Evolutionary conservation across 1,140 invertebrate species (phyloP).

Genomic region (Saccostrea glomerata): DNA sequence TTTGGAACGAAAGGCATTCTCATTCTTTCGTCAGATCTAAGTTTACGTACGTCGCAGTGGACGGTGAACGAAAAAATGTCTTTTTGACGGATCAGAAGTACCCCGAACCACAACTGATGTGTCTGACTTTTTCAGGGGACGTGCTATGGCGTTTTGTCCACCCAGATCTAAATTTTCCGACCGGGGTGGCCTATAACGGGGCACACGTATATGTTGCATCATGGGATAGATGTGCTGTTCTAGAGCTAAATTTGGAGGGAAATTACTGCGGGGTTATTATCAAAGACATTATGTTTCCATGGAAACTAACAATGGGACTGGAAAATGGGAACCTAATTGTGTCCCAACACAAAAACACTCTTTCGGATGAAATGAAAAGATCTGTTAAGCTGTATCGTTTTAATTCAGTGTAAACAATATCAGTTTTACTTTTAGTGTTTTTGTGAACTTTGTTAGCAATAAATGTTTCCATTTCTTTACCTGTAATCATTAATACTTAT

Average conservation of each 20-base stretch:
- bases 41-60: conserved; percentile 48
- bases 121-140: conserved; percentile 46
- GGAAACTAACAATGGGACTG: conserved; percentile 35
- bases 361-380: conserved; percentile 25
- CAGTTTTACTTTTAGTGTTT: neutral
- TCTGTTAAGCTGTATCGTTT: conserved; percentile 31
- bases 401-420: conserved; percentile 10
- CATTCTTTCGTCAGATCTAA: conserved; percentile 46
- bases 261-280: conserved; percentile 35
- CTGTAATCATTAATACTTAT: no score
- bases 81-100: conserved; percentile 56
- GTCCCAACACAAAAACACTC: conserved; percentile 48
- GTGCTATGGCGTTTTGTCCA: conserved; percentile 46
- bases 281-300: conserved; percentile 40
- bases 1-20: conserved; percentile 38
- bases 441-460: no score
- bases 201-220: conserved; percentile 42
- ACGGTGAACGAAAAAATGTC: conserved; percentile 34
- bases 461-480: no score
- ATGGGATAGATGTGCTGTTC: conserved; percentile 47
- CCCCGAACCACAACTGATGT: conserved; percentile 49
- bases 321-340: conserved; percentile 16
- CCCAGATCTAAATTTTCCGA: conserved; percentile 43
- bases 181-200: conserved; percentile 21
- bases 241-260: conserved; percentile 30